Percentiles rank a stretch among this genome's conserved stretches.
phyloP scores from a whole-genome alignment of 2,797 vertebrate genomes.

The Melanogrammus aeglefinus region DNA sequence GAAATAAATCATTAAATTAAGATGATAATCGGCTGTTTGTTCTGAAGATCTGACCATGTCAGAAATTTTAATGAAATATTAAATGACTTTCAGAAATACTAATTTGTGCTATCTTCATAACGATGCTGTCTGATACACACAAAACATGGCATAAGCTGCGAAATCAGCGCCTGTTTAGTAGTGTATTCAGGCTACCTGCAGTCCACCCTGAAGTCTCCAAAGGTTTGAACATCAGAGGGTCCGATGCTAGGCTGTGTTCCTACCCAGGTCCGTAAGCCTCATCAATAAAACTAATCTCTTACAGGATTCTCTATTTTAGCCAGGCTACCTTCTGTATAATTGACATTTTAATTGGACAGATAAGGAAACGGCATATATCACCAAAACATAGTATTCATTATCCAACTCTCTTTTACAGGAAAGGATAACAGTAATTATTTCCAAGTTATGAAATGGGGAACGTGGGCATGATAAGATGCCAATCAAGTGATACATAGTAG shows the following conservation, averaged over 20 bases:
- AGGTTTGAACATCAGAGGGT: not conserved
- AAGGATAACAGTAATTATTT: conserved; percentile 6
- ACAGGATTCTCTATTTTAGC: not conserved
- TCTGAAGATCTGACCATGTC: too few species aligned
- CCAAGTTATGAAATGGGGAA: not conserved
- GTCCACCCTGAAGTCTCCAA: not conserved
- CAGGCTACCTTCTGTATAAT: not conserved
- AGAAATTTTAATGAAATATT: too few species aligned
- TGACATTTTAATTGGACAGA: conserved; percentile 4
- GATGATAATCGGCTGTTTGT: too few species aligned
- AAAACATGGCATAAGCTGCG: too few species aligned
- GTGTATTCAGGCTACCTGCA: not conserved
- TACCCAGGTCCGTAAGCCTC: not conserved
- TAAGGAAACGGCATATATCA: conserved; percentile 4
- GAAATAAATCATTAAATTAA: too few species aligned
- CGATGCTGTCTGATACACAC: too few species aligned
- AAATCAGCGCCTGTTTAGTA: not conserved
- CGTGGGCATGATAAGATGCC: conserved; percentile 1
- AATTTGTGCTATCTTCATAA: too few species aligned
- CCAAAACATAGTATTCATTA: not conserved
- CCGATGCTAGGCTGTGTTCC: not conserved
- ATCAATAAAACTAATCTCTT: not conserved
- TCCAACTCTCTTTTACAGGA: not conserved
- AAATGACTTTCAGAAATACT: too few species aligned
- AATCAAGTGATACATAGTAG: not conserved